Base-by-base conservation (phyloP, 1,140 invertebrate genomes). In the Mylabris phalerata region DNA sequence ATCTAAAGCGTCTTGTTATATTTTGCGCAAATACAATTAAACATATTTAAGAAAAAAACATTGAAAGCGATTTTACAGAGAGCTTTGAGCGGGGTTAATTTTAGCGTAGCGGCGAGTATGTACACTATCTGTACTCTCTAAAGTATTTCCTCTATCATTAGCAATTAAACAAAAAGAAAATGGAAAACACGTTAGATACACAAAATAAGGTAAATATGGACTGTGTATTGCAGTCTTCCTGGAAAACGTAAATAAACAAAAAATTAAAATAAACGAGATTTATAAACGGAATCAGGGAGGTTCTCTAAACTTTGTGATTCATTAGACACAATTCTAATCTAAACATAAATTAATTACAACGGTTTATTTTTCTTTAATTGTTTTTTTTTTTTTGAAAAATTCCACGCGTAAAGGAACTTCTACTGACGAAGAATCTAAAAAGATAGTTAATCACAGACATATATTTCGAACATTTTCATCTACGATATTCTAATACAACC, bases 371-470 rank as follows among this genome's bases (percentile, higher is more conserved):
- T 32, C 1, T 32, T 32, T 32, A 2, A 32, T 32, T 32, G 0
- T 32, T 32, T 32, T 45, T 48, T 48, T 4, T 3, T 65, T 61
- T 41, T 49, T 42, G 32, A 48, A 55, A 64, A 62, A 59, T 51
- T 46, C 61, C 61, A 67, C 64, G 67, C 50, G 57, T 58, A 62
- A 61, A 61, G 50, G 32, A 57, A 27, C 48, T 52, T 62, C 61
- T 60, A 64, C 43, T 65, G 49, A 43, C 48, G 48, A 57, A 45
- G 59, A 55, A 62, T 66, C 61, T 64, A 63, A 63, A 61, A 64
- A 32, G 32, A 19, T 61, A 54, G 71, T 73, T 73, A 73, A 67
- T 66, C 62, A 72, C 71, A 73, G 64, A 72, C 70, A 73, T 67
- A 61, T 39, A 73, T 32, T 32, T 32, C 7, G 32, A 32, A 4